Evolutionary conservation across 1,140 invertebrate species (phyloP), one percentile per base, ranked within the genome.

Genomic region (Watersipora subatra): DNA sequence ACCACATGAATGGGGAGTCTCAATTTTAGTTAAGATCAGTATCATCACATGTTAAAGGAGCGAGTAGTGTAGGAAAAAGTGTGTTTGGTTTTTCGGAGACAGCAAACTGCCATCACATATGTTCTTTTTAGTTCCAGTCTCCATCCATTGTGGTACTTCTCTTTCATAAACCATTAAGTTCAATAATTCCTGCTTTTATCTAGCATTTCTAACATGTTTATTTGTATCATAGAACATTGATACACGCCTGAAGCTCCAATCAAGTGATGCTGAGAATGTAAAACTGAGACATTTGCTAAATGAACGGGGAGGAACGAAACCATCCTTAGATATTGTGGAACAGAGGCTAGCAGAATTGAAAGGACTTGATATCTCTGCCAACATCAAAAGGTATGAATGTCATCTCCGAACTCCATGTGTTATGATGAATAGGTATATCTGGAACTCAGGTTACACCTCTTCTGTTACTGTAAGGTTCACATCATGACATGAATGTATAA

Each of bases 321-420:
- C 74, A 15, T 68, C 71, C 25, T 70, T 68, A 61, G 74, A 77
- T 62, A 72, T 72, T 64, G 69, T 76, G 46, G 68, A 66, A 57
- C 66, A 62, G 34, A 69, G 76, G 20, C 73, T 77, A 68, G 68
- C 73, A 3, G 76, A 77, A 63, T 67, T 77, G 34, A 72, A 66
- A 65, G 76, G 76, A 17, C 28, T 66, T 46, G n/a, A 46, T 46
- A 7, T 46, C n/a, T 46, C 34, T 46, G 7, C 7, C 34, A 46
- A 12, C n/a, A 46, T 46, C n/a, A 46, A 12, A 12, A 46, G 34
- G 7, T 7, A 12, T 12, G 34, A 46, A 46, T 7, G n/a, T 46
- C 7, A 46, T 46, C 7, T 12, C n/a, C n/a, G n/a, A n/a, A n/a
- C n/a, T n/a, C n/a, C n/a, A n/a, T n/a, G n/a, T 46, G 34, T 46